These are phyloP conservation scores for Tragopan temminckii DNA, from an alignment of 2,797 vertebrate genomes.

Conservation along the genomic window DNA sequence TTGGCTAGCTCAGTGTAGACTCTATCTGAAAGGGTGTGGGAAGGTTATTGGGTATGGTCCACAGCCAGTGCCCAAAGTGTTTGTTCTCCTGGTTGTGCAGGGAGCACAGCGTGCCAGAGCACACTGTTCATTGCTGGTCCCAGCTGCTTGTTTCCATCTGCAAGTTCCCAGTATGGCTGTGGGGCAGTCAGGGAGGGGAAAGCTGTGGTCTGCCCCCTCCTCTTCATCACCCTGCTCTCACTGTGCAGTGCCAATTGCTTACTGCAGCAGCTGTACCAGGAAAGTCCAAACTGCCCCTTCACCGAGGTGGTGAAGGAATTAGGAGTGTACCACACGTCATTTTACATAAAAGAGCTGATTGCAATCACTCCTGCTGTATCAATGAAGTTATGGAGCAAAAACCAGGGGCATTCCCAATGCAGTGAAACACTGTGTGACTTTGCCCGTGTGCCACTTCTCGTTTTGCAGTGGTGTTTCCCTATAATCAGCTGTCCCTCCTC, in stretches of 20 bases:
- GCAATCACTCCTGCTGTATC: background rate
- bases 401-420: constrained; percentile 30
- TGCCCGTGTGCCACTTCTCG: constrained; percentile 16
- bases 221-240: accelerated
- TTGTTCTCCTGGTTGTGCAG: background rate
- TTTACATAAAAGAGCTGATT: background rate
- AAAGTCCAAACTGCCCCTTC: constrained; percentile 24
- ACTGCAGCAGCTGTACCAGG: background rate
- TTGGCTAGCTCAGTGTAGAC: background rate
- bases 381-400: constrained; percentile 42
- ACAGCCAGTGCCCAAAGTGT: accelerated
- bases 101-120: background rate
- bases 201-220: background rate
- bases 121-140: accelerated
- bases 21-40: background rate
- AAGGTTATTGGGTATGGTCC: background rate
- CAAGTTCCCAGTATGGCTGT: background rate
- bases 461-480: constrained; percentile 40
- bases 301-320: background rate
- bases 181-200: accelerated
- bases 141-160: background rate
- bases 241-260: background rate
- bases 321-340: background rate
- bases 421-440: background rate
- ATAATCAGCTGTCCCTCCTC: background rate